Conservation (phyloP, 1,140 invertebrate genomes). For the Caenorhabditis inopinata region DNA sequence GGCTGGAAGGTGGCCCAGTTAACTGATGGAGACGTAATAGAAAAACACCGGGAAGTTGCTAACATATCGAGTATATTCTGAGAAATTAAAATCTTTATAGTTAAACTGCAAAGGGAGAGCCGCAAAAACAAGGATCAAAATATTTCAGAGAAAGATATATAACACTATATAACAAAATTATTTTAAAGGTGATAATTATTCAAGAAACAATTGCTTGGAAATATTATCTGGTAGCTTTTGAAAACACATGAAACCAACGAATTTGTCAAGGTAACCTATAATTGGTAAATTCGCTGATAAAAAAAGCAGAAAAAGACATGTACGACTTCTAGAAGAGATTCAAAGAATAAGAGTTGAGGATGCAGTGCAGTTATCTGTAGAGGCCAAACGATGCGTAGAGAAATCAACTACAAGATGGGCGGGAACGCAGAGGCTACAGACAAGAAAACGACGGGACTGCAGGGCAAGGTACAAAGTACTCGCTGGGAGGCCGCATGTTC, state of each 20-base stretch:
- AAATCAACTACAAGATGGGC: not conserved
- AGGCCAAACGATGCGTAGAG: not conserved
- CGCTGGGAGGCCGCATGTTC: not conserved
- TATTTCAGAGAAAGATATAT: too few species aligned
- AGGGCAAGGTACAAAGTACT: slow-evolving; percentile 21
- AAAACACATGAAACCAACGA: not conserved
- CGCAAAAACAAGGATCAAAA: too few species aligned
- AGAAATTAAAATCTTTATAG: too few species aligned
- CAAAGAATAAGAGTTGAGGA: not conserved
- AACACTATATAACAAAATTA: too few species aligned
- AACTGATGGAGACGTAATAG: too few species aligned
- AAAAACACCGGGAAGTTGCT: too few species aligned
- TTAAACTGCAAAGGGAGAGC: too few species aligned
- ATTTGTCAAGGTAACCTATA: not conserved
- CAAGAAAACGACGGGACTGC: not conserved
- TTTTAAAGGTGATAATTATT: too few species aligned
- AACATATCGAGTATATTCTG: too few species aligned
- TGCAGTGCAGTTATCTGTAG: not conserved
- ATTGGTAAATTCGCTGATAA: not conserved
- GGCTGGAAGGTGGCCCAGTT: slow-evolving; percentile 2
- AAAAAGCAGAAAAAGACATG: not conserved
- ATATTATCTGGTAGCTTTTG: too few species aligned
- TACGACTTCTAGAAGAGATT: too few species aligned
- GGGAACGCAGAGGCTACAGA: not conserved
- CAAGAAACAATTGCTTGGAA: too few species aligned